Conservation (phyloP, 2,797 vertebrate genomes). For the Smutsia temminckii region DNA sequence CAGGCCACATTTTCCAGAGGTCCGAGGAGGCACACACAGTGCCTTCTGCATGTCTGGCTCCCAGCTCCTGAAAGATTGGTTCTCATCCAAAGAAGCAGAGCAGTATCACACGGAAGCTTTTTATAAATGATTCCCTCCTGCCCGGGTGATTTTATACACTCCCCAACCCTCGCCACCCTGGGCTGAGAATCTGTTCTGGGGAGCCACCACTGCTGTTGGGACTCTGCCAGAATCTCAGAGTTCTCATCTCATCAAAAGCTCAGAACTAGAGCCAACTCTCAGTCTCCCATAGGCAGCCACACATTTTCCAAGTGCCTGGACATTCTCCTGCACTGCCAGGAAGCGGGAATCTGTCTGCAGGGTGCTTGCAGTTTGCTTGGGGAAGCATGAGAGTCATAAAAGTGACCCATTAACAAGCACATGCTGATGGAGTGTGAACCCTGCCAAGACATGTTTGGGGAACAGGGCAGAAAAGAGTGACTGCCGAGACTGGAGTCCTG, state of each 20-base stretch:
- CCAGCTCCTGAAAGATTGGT: neutral
- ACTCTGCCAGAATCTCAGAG: neutral
- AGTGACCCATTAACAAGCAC: slow-evolving; percentile 37
- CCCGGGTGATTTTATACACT: neutral
- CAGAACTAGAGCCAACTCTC: neutral
- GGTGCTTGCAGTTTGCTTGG: slow-evolving; percentile 19
- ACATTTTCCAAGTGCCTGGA: neutral
- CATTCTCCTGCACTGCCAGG: neutral
- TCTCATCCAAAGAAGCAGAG: neutral
- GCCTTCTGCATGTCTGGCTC: neutral
- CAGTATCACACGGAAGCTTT: neutral
- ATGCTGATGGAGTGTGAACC: neutral
- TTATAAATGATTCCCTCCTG: neutral
- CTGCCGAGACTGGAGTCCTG: neutral
- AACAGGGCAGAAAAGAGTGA: neutral
- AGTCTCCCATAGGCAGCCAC: neutral
- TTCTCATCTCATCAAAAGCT: neutral
- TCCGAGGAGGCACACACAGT: neutral
- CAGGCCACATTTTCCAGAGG: neutral
- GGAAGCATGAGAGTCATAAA: neutral
- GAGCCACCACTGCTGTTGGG: neutral
- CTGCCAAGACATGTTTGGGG: neutral
- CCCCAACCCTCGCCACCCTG: neutral
- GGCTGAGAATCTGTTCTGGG: neutral
- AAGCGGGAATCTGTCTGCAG: neutral